Evolutionary conservation across 2,113 vertebrate species (phyloP), one percentile per base, ranked within the genome.

Genomic region (Synchiropus splendidus): DNA sequence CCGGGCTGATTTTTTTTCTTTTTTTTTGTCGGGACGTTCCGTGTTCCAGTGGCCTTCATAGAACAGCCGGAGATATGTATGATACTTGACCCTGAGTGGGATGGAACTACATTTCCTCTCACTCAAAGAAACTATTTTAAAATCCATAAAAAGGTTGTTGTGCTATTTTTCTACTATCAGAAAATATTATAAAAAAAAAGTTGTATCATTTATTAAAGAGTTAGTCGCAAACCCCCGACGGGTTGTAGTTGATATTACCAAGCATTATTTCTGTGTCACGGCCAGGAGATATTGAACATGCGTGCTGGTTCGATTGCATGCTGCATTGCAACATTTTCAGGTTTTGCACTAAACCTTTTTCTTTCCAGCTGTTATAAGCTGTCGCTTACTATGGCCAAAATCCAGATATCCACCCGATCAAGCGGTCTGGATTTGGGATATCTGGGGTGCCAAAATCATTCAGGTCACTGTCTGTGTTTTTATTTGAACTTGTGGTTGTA

Each of bases 401-500:
- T 49, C 59, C 67, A 70, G 62, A 69, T 69, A 58, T 69, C 60
- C 58, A n/a, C 37, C 6, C 0, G 18, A 39, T 42, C 38, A 41
- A 16, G 51, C 32, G 54, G 51, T n/a, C n/a, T 55, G 36, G 52
- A 46, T 34, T 42, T 48, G 47, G 61, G 64, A 65, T 70, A 68
- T 78, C 69, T 81, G 72, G 65, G 43, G 52, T 72, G 72, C 78
- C 77, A 74, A 71, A 76, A 72, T 71, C 70, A 79, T 83, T 79
- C 70, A 77, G 76, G 76, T 83, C 67, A 73, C 64, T 64, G 51
- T 75, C 67, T 51, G 62, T 76, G 67, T 74, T 62, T 58, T 48
- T 68, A 64, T 73, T 75, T 51, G 42, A 59, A 47, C 56, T 60
- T 61, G 49, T 72, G 67, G 58, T 56, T 55, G 46, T 71, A 74